phyloP scores from a whole-genome alignment of 2,113 vertebrate species.

The Lagopus leucura region DNA sequence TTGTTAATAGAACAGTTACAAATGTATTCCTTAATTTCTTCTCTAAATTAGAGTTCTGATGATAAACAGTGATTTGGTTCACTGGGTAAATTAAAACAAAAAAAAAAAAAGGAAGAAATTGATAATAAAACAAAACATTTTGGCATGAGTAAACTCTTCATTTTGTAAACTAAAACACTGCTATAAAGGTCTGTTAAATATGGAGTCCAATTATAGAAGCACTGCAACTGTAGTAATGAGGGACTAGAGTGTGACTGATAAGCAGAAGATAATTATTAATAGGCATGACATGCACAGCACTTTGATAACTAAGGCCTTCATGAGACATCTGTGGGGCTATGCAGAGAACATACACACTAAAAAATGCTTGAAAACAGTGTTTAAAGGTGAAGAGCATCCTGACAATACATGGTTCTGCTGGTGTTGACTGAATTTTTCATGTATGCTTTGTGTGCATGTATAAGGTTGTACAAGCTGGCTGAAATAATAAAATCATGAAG shows the following conservation, averaged over 20 bases:
- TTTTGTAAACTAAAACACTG: neutral
- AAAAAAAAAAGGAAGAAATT: constrained; percentile 28
- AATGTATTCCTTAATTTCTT: constrained; percentile 25
- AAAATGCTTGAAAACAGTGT: neutral
- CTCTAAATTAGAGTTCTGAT: constrained; percentile 12
- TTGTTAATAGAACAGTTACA: neutral
- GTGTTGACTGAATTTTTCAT: neutral
- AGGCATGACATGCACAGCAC: neutral
- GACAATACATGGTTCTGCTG: neutral
- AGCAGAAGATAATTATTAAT: constrained; percentile 8
- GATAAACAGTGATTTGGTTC: constrained; percentile 50
- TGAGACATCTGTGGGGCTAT: neutral
- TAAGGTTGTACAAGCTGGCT: neutral
- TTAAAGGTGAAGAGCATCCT: neutral
- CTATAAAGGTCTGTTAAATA: neutral
- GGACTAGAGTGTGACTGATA: neutral
- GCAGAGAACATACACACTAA: neutral
- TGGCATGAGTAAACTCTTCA: neutral
- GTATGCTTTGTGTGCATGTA: neutral
- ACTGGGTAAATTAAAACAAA: constrained; percentile 43
- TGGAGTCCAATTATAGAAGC: constrained; percentile 17
- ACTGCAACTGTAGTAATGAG: neutral
- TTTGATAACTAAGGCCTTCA: neutral
- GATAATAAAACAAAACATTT: constrained; percentile 38
- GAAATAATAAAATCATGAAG: neutral